phyloP scores from a whole-genome alignment of 2,113 vertebrate species.

The Varanus komodoensis region DNA sequence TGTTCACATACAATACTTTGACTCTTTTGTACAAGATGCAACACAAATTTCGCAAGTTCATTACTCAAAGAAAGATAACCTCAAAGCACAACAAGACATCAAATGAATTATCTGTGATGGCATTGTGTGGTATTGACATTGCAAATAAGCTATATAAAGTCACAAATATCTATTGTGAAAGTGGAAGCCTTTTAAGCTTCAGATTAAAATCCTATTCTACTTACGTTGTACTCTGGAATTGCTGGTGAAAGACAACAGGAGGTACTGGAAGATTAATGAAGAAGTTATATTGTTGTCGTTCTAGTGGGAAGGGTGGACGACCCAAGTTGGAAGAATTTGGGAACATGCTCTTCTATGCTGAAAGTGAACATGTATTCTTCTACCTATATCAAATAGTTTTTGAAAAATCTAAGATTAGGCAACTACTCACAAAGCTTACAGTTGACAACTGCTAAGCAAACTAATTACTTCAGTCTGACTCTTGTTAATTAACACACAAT shows the following conservation, averaged over 20 bases:
- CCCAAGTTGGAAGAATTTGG: constrained; percentile 78
- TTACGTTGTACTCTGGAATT: constrained; percentile 78
- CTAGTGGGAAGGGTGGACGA: constrained; percentile 72
- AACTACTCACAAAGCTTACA: not conserved
- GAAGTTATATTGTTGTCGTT: constrained; percentile 61
- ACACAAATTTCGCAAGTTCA: constrained; percentile 15
- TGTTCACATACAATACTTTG: not conserved
- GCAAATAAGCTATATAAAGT: not conserved
- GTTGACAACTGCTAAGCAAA: not conserved
- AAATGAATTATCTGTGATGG: not conserved
- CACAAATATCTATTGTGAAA: not conserved
- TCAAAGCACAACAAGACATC: not conserved
- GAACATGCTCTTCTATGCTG: constrained; percentile 82
- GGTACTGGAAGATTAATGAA: constrained; percentile 58
- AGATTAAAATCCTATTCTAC: constrained; percentile 57
- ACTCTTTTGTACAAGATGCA: constrained; percentile 2
- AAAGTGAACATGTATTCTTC: constrained; percentile 77
- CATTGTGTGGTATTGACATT: not conserved
- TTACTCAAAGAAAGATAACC: not conserved
- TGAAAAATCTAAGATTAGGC: not conserved
- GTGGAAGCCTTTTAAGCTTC: not conserved
- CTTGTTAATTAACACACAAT: not conserved
- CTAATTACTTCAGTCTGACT: not conserved
- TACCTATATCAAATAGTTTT: constrained; percentile 52
- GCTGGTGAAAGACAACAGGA: constrained; percentile 72